phyloP scores from a whole-genome alignment of 1,140 invertebrate species.

The Dolichoris vasculosae region DNA sequence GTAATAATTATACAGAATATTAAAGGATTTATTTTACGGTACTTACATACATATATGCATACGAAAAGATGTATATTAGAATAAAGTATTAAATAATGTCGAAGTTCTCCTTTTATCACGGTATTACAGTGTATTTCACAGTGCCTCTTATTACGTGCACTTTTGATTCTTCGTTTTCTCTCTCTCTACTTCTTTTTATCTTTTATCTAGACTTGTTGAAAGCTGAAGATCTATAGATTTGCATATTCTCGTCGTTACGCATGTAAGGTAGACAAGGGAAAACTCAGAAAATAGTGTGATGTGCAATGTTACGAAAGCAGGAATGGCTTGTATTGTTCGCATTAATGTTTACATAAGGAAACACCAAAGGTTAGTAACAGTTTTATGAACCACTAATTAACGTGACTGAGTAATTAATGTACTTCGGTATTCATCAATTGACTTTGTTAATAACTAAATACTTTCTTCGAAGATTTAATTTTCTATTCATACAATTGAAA shows the following conservation, averaged over 20 bases:
- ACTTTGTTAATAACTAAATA: neutral
- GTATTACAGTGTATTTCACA: slow-evolving; percentile 40
- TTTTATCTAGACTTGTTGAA: too few relatives aligned
- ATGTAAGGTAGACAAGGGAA: neutral
- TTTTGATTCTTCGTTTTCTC: slow-evolving; percentile 10
- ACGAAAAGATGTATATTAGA: too few relatives aligned
- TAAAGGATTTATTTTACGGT: too few relatives aligned
- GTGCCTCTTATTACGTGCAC: slow-evolving; percentile 42
- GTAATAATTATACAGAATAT: too few relatives aligned
- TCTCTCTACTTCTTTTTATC: neutral
- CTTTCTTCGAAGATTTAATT: neutral
- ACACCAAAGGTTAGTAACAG: neutral
- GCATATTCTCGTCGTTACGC: slow-evolving; percentile 32
- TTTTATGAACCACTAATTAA: slow-evolving; percentile 28
- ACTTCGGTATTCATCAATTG: neutral
- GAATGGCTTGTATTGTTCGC: neutral
- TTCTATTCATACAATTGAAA: too few relatives aligned
- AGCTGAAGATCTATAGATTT: slow-evolving; percentile 6
- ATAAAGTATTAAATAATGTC: too few relatives aligned
- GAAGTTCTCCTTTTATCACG: too few relatives aligned
- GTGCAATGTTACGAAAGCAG: too few relatives aligned
- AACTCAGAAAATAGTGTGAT: neutral
- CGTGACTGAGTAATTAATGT: neutral
- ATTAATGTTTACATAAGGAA: neutral
- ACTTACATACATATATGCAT: too few relatives aligned